Conservation (phyloP, 2,888 invertebrate genomes). For the Chironomus riparius region DNA sequence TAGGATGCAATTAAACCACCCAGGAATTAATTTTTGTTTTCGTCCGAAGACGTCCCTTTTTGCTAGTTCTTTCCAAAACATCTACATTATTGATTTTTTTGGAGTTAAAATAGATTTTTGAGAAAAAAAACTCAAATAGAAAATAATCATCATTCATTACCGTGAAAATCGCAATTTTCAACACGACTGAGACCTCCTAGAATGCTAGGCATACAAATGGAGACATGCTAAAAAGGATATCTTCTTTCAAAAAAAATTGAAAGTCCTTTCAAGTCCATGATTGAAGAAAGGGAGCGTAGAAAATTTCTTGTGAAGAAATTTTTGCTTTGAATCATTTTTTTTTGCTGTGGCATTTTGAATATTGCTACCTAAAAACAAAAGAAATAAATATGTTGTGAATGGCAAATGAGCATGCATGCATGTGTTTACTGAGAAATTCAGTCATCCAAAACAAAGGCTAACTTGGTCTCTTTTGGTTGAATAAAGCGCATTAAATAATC, state of each 20-base stretch:
- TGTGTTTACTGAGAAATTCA: too few species aligned
- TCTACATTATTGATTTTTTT: not conserved
- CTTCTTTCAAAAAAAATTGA: not conserved
- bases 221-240: not conserved
- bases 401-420: too few species aligned
- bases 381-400: too few species aligned
- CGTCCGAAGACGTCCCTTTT: not conserved
- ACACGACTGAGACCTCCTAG: conserved; percentile 16
- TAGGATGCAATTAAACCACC: not conserved
- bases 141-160: conserved; percentile 21
- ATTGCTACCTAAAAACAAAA: not conserved
- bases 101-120: not conserved
- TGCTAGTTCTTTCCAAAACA: not conserved
- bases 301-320: not conserved
- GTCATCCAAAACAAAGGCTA: too few species aligned
- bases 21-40: not conserved
- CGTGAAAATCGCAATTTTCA: conserved; percentile 18
- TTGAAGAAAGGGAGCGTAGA: not conserved
- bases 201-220: not conserved
- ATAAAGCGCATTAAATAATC: too few species aligned
- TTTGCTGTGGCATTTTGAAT: not conserved
- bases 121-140: not conserved
- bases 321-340: not conserved
- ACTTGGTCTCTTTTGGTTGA: too few species aligned
- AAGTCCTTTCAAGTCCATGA: not conserved